phyloP scores from a whole-genome alignment of 2,888 invertebrate species.

The Stenurella melanura region DNA sequence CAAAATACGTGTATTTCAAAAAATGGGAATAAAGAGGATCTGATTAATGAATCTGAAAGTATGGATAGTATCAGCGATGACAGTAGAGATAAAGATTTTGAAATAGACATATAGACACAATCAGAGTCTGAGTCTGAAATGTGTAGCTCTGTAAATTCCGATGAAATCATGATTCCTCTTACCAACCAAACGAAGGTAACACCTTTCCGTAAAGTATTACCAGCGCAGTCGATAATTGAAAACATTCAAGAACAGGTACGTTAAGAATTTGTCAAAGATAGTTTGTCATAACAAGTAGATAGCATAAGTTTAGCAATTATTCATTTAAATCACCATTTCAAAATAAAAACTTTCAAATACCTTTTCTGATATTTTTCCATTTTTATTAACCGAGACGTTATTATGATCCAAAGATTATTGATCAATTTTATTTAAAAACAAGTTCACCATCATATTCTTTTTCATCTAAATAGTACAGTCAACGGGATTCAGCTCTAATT shows the following conservation, averaged over 20 bases:
- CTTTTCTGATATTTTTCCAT: no score
- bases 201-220: not conserved
- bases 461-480: no score
- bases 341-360: no score
- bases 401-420: no score
- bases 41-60: not conserved
- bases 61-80: slow-evolving; percentile 9
- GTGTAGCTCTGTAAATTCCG: slow-evolving; percentile 17
- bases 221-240: not conserved
- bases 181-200: not conserved
- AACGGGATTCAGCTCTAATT: no score
- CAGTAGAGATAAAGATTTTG: slow-evolving; percentile 25
- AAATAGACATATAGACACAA: slow-evolving; percentile 11
- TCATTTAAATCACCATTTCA: not conserved
- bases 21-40: not conserved
- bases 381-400: no score
- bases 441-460: no score
- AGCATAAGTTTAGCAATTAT: slow-evolving; percentile 7
- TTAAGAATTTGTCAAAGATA: no score
- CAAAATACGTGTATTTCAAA: not conserved
- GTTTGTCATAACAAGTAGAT: slow-evolving; percentile 8
- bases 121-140: slow-evolving; percentile 17
- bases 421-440: no score
- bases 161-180: slow-evolving; percentile 2
- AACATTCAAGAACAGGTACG: slow-evolving; percentile 10